Evolutionary conservation across 2,113 vertebrate genomes (phyloP).

Genomic region (Narcine bancroftii): DNA sequence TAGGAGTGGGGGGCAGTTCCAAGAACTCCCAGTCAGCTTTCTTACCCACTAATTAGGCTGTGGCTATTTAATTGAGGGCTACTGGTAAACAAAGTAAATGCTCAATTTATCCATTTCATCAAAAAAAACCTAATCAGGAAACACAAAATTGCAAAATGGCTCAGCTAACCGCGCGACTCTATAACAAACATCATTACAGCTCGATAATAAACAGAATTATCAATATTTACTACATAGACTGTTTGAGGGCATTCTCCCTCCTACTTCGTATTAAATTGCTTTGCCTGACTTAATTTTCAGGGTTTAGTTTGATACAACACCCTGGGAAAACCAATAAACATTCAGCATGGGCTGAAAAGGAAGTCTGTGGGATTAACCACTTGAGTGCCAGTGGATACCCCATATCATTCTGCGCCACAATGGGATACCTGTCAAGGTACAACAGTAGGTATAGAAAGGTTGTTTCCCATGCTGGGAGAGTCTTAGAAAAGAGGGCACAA

Average conservation of each 20-base stretch:
- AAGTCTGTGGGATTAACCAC: neutral
- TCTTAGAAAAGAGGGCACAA: no score
- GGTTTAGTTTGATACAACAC: neutral
- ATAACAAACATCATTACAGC: slow-evolving; percentile 8
- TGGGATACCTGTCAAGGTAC: no score
- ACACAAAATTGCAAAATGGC: neutral
- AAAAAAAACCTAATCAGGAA: slow-evolving; percentile 9
- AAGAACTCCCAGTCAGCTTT: neutral
- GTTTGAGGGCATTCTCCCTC: slow-evolving; percentile 17
- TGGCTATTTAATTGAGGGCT: slow-evolving; percentile 6
- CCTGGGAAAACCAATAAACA: neutral
- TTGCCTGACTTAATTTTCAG: slow-evolving; percentile 30
- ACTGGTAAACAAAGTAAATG: slow-evolving; percentile 26
- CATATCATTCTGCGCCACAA: neutral
- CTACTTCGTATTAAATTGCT: neutral
- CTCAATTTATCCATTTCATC: slow-evolving; percentile 27
- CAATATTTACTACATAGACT: neutral
- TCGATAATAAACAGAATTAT: slow-evolving; percentile 31
- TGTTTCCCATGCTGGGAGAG: no score
- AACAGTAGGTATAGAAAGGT: no score
- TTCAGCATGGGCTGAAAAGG: neutral
- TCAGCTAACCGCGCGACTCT: neutral
- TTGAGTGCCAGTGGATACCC: neutral
- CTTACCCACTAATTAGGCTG: slow-evolving; percentile 30
- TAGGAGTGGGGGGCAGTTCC: neutral